Evolutionary conservation across 2,113 vertebrate genomes (phyloP).

Genomic region (Craseonycteris thonglongyai): DNA sequence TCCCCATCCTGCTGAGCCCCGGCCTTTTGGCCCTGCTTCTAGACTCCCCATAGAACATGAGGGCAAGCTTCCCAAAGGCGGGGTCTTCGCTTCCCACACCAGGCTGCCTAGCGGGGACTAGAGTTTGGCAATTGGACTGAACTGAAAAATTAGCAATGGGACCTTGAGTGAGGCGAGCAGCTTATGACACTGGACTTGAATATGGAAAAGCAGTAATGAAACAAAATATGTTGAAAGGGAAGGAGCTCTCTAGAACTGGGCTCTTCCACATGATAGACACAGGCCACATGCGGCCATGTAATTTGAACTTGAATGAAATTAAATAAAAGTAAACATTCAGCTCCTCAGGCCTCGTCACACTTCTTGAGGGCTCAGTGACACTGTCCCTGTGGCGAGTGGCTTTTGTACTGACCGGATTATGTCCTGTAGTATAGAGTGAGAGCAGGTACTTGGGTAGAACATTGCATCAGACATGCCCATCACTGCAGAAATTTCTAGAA

Average conservation of each 20-base stretch:
- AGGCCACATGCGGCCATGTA: neutral
- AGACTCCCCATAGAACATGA: accelerated
- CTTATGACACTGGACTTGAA: neutral
- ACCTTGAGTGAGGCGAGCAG: neutral
- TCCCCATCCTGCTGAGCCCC: too few species aligned
- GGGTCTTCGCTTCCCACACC: accelerated
- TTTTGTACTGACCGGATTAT: accelerated
- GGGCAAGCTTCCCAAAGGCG: accelerated
- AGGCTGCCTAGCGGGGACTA: too few species aligned
- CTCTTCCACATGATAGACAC: neutral
- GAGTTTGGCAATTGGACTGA: neutral
- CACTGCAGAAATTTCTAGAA: neutral
- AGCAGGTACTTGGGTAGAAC: accelerated
- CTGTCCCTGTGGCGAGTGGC: neutral
- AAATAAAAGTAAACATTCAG: neutral
- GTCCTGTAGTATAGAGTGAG: accelerated
- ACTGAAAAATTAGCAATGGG: neutral
- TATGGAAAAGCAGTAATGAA: neutral
- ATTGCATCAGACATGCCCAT: accelerated
- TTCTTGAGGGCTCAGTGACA: too few species aligned
- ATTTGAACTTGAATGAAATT: neutral
- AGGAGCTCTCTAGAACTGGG: too few species aligned
- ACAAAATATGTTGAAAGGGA: too few species aligned
- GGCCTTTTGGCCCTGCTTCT: too few species aligned
- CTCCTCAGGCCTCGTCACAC: accelerated